Conservation (phyloP, 2,888 invertebrate species). For the Margaritifera margaritifera region DNA sequence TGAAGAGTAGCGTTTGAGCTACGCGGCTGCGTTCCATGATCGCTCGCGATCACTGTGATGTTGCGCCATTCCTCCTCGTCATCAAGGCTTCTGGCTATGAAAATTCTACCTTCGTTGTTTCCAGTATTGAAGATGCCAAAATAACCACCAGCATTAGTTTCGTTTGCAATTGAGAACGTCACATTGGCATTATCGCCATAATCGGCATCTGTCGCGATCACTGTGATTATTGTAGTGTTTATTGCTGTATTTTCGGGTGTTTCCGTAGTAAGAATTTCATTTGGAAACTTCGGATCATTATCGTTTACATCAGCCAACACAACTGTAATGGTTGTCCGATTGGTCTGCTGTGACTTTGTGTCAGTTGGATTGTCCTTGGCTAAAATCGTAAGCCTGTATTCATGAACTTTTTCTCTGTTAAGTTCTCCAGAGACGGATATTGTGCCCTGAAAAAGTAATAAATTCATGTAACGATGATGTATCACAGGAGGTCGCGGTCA, state of each 20-base stretch:
- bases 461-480: neutral
- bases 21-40: constrained; percentile 85
- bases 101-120: constrained; percentile 14
- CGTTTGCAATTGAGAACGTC: neutral
- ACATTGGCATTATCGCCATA: constrained; percentile 4
- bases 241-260: constrained; percentile 17
- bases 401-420: constrained; percentile 12
- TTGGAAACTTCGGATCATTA: constrained; percentile 85
- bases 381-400: constrained; percentile 8
- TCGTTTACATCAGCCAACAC: constrained; percentile 86
- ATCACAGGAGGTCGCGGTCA: no score
- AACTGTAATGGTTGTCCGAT: constrained; percentile 23
- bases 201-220: constrained; percentile 22
- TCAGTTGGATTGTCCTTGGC: constrained; percentile 22
- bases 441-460: constrained; percentile 9
- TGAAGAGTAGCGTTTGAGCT: constrained; percentile 19
- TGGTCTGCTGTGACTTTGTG: constrained; percentile 7
- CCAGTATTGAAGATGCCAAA: constrained; percentile 3
- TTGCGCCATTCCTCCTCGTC: constrained; percentile 88
- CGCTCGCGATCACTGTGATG: constrained; percentile 89
- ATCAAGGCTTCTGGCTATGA: constrained; percentile 86
- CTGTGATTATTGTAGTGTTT: neutral
- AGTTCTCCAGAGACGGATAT: constrained; percentile 4
- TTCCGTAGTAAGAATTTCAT: constrained; percentile 12
- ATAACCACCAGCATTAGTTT: neutral